Evolutionary conservation across 2,113 vertebrate species (phyloP).

Genomic region (Ramphastos sulfuratus): DNA sequence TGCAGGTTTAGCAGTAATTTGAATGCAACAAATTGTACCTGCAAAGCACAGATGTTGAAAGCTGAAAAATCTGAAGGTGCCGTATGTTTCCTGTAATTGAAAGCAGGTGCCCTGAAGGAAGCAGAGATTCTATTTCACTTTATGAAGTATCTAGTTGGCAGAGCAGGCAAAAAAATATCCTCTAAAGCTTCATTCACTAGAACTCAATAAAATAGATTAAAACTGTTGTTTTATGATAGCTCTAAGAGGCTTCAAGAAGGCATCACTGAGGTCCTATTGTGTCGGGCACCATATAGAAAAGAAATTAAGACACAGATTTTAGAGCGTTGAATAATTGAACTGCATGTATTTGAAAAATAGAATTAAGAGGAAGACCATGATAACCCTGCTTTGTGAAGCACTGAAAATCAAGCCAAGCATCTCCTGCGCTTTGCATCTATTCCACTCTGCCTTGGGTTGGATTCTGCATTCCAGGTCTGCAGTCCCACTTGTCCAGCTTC

Average conservation of each 20-base stretch:
- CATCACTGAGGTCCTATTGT: neutral
- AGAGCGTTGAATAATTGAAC: neutral
- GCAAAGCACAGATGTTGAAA: conserved; percentile 65
- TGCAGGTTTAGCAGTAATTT: conserved; percentile 49
- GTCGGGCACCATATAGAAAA: neutral
- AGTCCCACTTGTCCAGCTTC: neutral
- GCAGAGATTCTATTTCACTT: conserved; percentile 50
- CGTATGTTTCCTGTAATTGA: conserved; percentile 65
- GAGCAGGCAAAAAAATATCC: conserved; percentile 37
- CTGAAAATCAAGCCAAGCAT: neutral
- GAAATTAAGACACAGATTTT: neutral
- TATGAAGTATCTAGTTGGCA: conserved; percentile 61
- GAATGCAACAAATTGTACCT: conserved; percentile 61
- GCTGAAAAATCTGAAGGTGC: conserved; percentile 61
- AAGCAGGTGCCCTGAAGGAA: conserved; percentile 68
- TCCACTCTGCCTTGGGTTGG: neutral
- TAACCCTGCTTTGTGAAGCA: neutral
- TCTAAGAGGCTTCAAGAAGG: neutral
- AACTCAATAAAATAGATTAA: conserved; percentile 30
- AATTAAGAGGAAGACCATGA: neutral
- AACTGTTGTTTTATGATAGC: neutral
- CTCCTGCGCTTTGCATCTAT: neutral
- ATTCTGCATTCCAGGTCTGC: neutral
- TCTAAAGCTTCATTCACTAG: conserved; percentile 31
- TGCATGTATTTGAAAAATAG: neutral